Percentiles rank a stretch among this genome's conserved stretches.
Conservation (phyloP, 2,113 vertebrate species). For the Tragelaphus scriptus region DNA sequence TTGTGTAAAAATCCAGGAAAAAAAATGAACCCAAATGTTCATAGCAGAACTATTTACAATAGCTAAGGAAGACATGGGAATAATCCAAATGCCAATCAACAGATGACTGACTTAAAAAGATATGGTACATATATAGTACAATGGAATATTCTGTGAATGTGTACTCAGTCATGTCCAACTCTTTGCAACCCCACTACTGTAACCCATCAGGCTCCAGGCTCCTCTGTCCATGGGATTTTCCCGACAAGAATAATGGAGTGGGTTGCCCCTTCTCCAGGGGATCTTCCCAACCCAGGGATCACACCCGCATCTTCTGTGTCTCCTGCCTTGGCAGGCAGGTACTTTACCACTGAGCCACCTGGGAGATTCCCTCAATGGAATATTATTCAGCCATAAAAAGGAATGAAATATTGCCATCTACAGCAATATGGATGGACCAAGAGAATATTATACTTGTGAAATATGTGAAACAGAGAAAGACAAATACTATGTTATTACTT, state of each 20-base stretch:
- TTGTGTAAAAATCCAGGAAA: background rate
- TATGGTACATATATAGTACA: background rate
- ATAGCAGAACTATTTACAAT: background rate
- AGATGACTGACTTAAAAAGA: background rate
- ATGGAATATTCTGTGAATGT: background rate
- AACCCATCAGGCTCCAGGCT: background rate
- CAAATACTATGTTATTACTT: background rate
- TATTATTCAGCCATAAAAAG: background rate
- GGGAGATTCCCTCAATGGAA: background rate
- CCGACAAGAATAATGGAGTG: background rate
- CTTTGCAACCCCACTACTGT: background rate
- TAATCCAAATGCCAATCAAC: background rate
- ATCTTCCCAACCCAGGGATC: background rate
- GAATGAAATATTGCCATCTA: background rate
- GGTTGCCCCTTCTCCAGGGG: background rate
- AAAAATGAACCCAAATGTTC: background rate
- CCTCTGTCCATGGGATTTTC: background rate
- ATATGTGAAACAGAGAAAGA: background rate
- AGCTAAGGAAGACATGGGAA: background rate
- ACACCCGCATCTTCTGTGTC: background rate
- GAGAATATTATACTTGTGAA: background rate
- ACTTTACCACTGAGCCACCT: background rate
- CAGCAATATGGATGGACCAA: background rate
- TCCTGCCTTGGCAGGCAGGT: background rate
- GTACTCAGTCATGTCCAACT: background rate